Base-by-base conservation (phyloP, 2,113 vertebrate genomes). In the Burhinus oedicnemus region DNA sequence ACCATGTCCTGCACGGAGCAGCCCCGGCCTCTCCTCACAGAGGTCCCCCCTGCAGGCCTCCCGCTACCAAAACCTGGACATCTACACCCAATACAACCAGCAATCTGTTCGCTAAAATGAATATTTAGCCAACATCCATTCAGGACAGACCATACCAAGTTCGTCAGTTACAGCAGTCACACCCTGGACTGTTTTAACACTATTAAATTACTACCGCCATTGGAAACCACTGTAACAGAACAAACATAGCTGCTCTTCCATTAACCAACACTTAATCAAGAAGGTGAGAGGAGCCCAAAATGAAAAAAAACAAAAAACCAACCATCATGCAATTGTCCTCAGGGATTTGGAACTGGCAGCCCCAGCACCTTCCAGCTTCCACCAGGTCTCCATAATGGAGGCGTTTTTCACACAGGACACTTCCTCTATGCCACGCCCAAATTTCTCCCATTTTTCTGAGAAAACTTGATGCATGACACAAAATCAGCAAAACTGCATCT, bases 1-100 rank as follows among this genome's bases (percentile, higher is more conserved):
- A 40, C 40, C 44, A 44, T 8, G 9, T 6, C 49, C 0, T 0
- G 49, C 45, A n/a, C 3, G 0, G 54, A 54, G 87, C 70, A 60
- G 34, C 11, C 20, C 25, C 15, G 1, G 27, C 13, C 22, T 12
- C 27, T 61, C 34, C 34, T 71, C 20, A 64, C 27, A 65, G 42
- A 32, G 29, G 13, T 29, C 2, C 0, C 18, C 27, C 32, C 60
- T 40, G 36, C 16, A 75, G 34, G 36, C 38, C 51, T 71, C 52
- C 34, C 6, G 0, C 29, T 81, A 40, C 42, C 32, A 45, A 75
- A 76, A 45, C 16, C 14, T 19, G 75, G 11, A 32, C 17, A 8
- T 76, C 52, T 70, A 40, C 42, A 58, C 49, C 40, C 29, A 40
- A 51, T n/a, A 44, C 22, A 51, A n/a, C 5, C 36, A 38, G n/a